A percentile compares a stretch with the other conserved stretches of the same genome.
phyloP scores from a whole-genome alignment of 1,140 invertebrate genomes.

The Mizuhopecten yessoensis region DNA sequence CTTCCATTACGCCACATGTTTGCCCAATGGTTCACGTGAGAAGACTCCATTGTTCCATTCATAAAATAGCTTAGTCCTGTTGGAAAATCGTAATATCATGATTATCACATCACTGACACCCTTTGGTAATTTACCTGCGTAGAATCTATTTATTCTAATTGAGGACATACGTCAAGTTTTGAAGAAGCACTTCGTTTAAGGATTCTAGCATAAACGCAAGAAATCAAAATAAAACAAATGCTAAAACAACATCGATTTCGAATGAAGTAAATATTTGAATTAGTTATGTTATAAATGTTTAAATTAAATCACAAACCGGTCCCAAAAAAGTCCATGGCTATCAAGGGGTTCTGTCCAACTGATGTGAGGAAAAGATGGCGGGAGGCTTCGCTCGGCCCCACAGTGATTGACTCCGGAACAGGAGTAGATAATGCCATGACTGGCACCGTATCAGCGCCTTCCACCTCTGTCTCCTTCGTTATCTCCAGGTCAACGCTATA shows the following conservation, averaged over 20 bases:
- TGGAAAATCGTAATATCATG: not conserved
- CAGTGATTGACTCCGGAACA: not conserved
- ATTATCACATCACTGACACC: too few relatives aligned
- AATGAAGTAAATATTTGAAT: too few relatives aligned
- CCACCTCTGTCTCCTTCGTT: not conserved
- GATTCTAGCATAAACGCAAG: too few relatives aligned
- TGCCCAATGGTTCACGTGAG: slow-evolving; percentile 73
- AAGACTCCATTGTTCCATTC: slow-evolving; percentile 63
- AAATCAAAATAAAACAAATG: too few relatives aligned
- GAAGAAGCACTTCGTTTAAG: too few relatives aligned
- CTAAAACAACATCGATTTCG: too few relatives aligned
- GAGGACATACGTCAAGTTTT: too few relatives aligned
- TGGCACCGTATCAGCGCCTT: not conserved
- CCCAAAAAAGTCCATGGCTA: not conserved
- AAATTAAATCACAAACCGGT: not conserved
- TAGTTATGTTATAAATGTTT: too few relatives aligned
- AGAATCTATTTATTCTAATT: too few relatives aligned
- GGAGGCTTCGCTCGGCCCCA: not conserved
- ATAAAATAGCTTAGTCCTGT: slow-evolving; percentile 62
- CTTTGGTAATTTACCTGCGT: too few relatives aligned
- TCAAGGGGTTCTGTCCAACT: not conserved
- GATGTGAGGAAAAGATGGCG: slow-evolving; percentile 46
- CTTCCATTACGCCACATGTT: slow-evolving; percentile 76
- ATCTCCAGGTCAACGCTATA: slow-evolving; percentile 20
- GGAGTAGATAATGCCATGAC: slow-evolving; percentile 42